phyloP scores from a whole-genome alignment of 1,140 invertebrate species.

The Heliconius melpomene region DNA sequence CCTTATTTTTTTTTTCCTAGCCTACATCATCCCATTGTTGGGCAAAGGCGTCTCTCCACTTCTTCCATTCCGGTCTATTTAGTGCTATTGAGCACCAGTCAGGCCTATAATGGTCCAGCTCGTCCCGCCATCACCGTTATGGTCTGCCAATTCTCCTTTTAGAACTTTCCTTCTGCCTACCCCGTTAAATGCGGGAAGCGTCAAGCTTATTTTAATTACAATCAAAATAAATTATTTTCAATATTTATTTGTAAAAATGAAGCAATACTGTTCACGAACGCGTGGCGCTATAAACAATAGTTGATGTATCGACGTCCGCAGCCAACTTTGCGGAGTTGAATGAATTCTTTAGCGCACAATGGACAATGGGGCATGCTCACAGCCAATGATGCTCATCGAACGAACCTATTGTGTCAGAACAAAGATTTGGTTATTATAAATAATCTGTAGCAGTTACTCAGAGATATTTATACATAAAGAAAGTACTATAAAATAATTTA shows the following conservation, averaged over 20 bases:
- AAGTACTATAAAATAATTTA: neutral
- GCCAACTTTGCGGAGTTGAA: slow-evolving; percentile 56
- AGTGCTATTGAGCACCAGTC: too few relatives aligned
- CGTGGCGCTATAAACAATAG: slow-evolving; percentile 30
- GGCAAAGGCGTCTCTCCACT: too few relatives aligned
- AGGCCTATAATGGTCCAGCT: too few relatives aligned
- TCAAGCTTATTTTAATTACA: too few relatives aligned
- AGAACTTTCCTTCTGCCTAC: too few relatives aligned
- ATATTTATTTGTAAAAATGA: slow-evolving; percentile 21
- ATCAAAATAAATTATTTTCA: neutral
- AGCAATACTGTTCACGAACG: slow-evolving; percentile 32
- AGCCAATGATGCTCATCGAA: slow-evolving; percentile 52
- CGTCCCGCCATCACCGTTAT: too few relatives aligned
- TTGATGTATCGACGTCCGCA: slow-evolving; percentile 30
- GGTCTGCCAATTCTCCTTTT: too few relatives aligned
- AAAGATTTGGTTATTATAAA: slow-evolving; percentile 41
- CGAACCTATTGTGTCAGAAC: slow-evolving; percentile 45
- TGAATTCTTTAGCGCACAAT: slow-evolving; percentile 65
- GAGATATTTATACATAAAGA: neutral
- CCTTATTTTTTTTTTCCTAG: too few relatives aligned
- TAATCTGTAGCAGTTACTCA: slow-evolving; percentile 27
- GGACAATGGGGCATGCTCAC: slow-evolving; percentile 61
- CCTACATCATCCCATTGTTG: too few relatives aligned
- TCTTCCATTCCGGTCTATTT: too few relatives aligned
- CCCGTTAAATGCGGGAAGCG: too few relatives aligned